Evolutionary conservation across 2,113 vertebrate genomes (phyloP).

Genomic region (Psittacara wagleri): DNA sequence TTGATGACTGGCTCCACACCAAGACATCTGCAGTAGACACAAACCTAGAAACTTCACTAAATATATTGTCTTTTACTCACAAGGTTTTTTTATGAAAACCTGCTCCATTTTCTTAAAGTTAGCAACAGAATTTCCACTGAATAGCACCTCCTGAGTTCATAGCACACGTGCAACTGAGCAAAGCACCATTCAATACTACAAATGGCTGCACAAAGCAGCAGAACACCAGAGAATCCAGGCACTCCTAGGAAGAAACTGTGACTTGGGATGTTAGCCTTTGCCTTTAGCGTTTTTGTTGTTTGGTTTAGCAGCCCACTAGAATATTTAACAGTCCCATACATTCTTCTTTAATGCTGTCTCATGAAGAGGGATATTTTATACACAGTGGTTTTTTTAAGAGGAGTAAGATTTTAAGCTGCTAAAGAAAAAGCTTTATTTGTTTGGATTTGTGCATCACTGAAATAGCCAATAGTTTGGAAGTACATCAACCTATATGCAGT

Average conservation of each 20-base stretch:
- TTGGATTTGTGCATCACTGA: not conserved
- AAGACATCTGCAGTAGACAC: not conserved
- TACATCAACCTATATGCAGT: not conserved
- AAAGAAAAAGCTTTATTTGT: not conserved
- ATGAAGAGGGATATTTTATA: not conserved
- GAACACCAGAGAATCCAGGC: not conserved
- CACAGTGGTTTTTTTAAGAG: not conserved
- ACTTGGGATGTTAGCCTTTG: not conserved
- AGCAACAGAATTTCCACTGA: not conserved
- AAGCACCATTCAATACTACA: not conserved
- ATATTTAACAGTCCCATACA: not conserved
- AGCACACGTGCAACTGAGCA: not conserved
- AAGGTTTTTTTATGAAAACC: not conserved
- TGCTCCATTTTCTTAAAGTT: not conserved
- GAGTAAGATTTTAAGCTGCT: not conserved
- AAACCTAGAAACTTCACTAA: not conserved
- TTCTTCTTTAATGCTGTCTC: not conserved
- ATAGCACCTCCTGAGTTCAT: not conserved
- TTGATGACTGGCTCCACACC: not conserved
- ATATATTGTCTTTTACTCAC: not conserved
- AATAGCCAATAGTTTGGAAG: not conserved
- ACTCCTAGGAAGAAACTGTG: not conserved
- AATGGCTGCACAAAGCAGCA: not conserved
- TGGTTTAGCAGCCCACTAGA: not conserved
- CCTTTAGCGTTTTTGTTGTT: not conserved